Percentiles rank a stretch among this genome's conserved stretches.
Evolutionary conservation across 2,113 vertebrate species (phyloP).

Genomic region (Phaethornis superciliosus): DNA sequence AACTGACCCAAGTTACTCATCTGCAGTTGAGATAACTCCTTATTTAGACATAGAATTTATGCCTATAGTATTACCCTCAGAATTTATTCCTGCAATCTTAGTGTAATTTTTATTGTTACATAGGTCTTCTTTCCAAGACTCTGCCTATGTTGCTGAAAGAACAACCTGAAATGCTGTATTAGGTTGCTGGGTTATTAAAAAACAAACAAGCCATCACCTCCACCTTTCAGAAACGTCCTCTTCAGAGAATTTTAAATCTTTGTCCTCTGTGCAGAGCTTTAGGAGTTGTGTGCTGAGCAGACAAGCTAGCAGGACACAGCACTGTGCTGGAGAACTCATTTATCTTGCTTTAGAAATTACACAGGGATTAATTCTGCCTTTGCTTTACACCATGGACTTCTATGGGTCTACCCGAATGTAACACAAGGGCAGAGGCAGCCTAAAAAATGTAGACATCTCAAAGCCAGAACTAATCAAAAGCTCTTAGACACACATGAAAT

Average conservation of each 20-base stretch:
- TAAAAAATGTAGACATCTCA: background rate
- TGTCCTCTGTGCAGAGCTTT: background rate
- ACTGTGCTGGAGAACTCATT: background rate
- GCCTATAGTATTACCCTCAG: rapidly evolving
- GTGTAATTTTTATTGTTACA: background rate
- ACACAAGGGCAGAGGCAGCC: background rate
- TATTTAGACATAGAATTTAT: background rate
- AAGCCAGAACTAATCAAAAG: background rate
- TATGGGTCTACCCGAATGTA: background rate
- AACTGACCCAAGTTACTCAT: background rate
- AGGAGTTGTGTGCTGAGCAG: background rate
- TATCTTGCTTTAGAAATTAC: background rate
- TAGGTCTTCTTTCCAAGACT: background rate
- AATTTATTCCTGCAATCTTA: background rate
- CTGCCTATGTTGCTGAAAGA: background rate
- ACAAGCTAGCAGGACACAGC: background rate
- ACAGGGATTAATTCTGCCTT: background rate
- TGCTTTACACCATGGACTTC: background rate
- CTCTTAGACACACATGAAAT: background rate
- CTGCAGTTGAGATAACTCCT: background rate
- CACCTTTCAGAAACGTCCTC: background rate
- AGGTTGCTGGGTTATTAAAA: background rate
- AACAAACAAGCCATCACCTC: too few species aligned
- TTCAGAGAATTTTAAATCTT: background rate
- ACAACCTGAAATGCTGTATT: background rate